These are phyloP conservation scores for Mesochorus sp. DNA, from an alignment of 2,888 invertebrate genomes.

Conservation along the genomic window DNA sequence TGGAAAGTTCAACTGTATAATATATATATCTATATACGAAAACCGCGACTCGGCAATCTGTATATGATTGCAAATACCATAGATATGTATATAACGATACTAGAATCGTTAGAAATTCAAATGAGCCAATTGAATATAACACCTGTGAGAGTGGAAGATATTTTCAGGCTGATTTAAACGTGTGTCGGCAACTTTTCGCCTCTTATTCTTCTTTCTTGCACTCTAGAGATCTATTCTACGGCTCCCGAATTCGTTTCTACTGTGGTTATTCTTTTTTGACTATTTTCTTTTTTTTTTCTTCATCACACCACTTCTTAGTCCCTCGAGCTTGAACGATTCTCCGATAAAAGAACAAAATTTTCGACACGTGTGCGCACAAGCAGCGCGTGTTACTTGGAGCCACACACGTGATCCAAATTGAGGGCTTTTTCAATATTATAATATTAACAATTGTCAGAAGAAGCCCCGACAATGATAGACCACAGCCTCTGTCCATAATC, in stretches of 20 bases:
- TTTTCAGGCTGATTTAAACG: slow-evolving; percentile 33
- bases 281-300: neutral
- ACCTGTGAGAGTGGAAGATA: slow-evolving; percentile 39
- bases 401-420: slow-evolving; percentile 41
- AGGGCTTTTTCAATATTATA: slow-evolving; percentile 17
- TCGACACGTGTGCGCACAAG: slow-evolving; percentile 27
- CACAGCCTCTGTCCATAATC: slow-evolving; percentile 5
- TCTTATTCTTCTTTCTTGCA: slow-evolving; percentile 21
- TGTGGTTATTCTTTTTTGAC: neutral
- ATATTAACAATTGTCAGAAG: slow-evolving; percentile 18
- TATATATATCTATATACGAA: too few relatives aligned
- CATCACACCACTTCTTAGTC: neutral
- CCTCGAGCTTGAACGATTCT: slow-evolving; percentile 26
- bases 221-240: slow-evolving; percentile 38
- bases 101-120: slow-evolving; percentile 65
- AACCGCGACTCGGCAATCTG: too few relatives aligned
- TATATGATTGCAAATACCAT: too few relatives aligned
- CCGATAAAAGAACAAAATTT: slow-evolving; percentile 29
- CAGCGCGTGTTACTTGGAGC: slow-evolving; percentile 43
- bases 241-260: slow-evolving; percentile 1
- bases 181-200: slow-evolving; percentile 40
- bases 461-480: slow-evolving; percentile 4
- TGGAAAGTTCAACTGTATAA: too few relatives aligned
- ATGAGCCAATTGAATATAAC: slow-evolving; percentile 65
- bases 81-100: neutral